A percentile compares a stretch with the other conserved stretches of the same genome.
Evolutionary conservation across 2,113 vertebrate genomes (phyloP).

Genomic region (Alethe castanea): DNA sequence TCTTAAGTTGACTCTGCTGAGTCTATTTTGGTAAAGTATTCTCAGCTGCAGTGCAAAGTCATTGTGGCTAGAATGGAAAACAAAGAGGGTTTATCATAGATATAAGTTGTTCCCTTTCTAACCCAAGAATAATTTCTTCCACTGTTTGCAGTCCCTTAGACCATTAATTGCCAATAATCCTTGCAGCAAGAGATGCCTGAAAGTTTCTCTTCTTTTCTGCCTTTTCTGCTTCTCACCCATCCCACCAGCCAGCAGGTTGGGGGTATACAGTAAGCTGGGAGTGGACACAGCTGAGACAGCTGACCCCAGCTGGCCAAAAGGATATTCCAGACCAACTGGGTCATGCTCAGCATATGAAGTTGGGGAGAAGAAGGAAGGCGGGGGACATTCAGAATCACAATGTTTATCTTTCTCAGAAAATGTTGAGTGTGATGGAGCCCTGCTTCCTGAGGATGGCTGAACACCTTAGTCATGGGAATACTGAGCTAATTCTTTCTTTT

Average conservation of each 20-base stretch:
- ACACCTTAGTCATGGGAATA: neutral
- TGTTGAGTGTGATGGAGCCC: neutral
- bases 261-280: neutral
- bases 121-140: neutral
- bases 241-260: accelerated
- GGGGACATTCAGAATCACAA: neutral
- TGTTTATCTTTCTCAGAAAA: neutral
- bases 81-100: neutral
- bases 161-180: neutral
- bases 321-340: neutral
- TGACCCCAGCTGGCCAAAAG: neutral
- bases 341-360: neutral
- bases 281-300: neutral
- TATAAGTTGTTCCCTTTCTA: neutral
- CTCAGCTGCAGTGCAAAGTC: constrained; percentile 83
- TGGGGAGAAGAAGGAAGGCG: neutral
- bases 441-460: neutral
- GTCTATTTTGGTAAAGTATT: constrained; percentile 68
- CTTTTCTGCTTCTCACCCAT: neutral
- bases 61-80: constrained; percentile 81
- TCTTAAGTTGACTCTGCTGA: constrained; percentile 75
- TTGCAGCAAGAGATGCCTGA: neutral
- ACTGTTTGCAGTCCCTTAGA: neutral
- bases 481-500: neutral
- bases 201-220: neutral